A percentile compares a stretch with the other conserved stretches of the same genome.
Conservation (phyloP, 2,888 invertebrate species). For the Rhagonycha lutea region DNA sequence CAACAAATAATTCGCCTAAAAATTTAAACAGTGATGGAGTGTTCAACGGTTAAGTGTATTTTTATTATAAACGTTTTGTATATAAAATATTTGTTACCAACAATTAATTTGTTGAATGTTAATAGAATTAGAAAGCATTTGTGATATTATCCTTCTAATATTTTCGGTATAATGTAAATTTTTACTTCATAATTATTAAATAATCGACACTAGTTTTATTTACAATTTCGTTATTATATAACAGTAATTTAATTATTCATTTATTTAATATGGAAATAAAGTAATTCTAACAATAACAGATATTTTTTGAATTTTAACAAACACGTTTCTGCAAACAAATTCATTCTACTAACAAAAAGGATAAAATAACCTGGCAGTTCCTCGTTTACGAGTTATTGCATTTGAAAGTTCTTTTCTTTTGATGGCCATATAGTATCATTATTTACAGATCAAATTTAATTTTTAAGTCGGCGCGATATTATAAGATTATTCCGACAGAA, state of each 20-base stretch:
- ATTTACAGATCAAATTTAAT: too few species aligned
- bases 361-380: too few species aligned
- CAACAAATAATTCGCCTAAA: conserved; percentile 36
- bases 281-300: neutral
- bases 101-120: conserved; percentile 38
- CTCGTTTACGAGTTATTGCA: too few species aligned
- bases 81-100: conserved; percentile 32
- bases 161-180: neutral
- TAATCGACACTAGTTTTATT: neutral
- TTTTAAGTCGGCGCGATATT: too few species aligned
- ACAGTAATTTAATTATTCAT: neutral
- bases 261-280: neutral
- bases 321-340: too few species aligned
- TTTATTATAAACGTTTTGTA: conserved; percentile 19
- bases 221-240: neutral
- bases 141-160: conserved; percentile 40
- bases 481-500: too few species aligned
- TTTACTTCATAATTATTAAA: neutral
- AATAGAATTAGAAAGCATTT: conserved; percentile 41
- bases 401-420: too few species aligned
- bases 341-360: too few species aligned
- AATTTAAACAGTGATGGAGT: conserved; percentile 33
- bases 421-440: too few species aligned
- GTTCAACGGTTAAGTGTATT: conserved; percentile 32
- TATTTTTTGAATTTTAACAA: too few species aligned